phyloP scores from a whole-genome alignment of 2,888 invertebrate genomes.

The Podabrus alpinus region DNA sequence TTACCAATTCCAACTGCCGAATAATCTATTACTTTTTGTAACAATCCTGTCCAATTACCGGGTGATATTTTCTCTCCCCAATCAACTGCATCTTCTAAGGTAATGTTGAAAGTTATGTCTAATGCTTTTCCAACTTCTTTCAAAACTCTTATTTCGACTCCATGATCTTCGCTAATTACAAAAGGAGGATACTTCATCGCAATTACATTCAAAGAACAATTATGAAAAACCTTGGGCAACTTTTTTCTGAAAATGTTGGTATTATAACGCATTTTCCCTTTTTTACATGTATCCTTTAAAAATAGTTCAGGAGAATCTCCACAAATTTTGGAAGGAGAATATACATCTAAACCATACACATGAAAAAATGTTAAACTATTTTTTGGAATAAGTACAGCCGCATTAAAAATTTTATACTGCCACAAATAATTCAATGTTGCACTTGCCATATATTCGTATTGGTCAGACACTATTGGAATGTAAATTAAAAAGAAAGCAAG shows the following conservation, averaged over 20 bases:
- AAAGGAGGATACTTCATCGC: slow-evolving; percentile 40
- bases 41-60: slow-evolving; percentile 60
- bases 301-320: slow-evolving; percentile 18
- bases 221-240: slow-evolving; percentile 24
- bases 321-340: slow-evolving; percentile 13
- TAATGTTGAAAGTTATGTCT: slow-evolving; percentile 39
- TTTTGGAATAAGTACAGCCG: slow-evolving; percentile 25
- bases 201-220: slow-evolving; percentile 34
- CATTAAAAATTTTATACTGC: slow-evolving; percentile 26
- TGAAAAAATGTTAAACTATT: slow-evolving; percentile 17
- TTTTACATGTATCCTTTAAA: slow-evolving; percentile 22
- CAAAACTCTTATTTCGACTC: slow-evolving; percentile 39
- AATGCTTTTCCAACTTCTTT: slow-evolving; percentile 30
- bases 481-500: slow-evolving; percentile 26
- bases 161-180: slow-evolving; percentile 33
- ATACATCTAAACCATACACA: slow-evolving; percentile 31
- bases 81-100: slow-evolving; percentile 50
- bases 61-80: slow-evolving; percentile 57
- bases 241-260: slow-evolving; percentile 10
- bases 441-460: slow-evolving; percentile 12
- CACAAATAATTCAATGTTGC: slow-evolving; percentile 25
- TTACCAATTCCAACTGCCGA: slow-evolving; percentile 63
- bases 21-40: slow-evolving; percentile 53
- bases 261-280: slow-evolving; percentile 21
- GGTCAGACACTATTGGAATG: background rate